These are phyloP conservation scores for Tetanocera ferruginea DNA, from an alignment of 2,888 invertebrate species.

Conservation along the genomic window DNA sequence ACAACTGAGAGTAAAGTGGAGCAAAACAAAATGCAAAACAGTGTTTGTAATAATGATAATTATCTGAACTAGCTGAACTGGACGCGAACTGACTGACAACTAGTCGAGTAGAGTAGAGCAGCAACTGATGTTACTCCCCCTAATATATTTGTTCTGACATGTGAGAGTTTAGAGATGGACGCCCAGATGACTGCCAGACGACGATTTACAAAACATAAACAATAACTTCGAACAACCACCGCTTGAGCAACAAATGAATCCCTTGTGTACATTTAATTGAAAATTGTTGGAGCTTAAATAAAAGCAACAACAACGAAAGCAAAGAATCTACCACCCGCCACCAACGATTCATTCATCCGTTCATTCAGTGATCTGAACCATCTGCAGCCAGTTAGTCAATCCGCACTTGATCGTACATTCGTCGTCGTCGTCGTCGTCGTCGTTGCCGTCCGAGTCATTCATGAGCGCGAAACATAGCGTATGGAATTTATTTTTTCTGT, in stretches of 20 bases:
- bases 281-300: slow-evolving; percentile 58
- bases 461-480: not conserved
- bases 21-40: no score
- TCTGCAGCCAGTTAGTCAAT: slow-evolving; percentile 21
- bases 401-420: slow-evolving; percentile 4
- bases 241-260: not conserved
- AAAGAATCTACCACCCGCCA: slow-evolving; percentile 44
- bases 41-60: no score
- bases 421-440: not conserved
- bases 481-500: not conserved
- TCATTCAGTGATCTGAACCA: slow-evolving; percentile 24
- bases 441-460: not conserved
- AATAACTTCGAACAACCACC: not conserved
- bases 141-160: no score
- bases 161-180: no score
- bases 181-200: no score
- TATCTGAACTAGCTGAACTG: no score
- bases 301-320: not conserved
- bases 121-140: not conserved
- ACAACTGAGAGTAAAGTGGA: no score
- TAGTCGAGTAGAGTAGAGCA: not conserved
- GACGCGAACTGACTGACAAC: no score
- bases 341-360: slow-evolving; percentile 41
- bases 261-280: not conserved
- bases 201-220: not conserved